Conservation (phyloP, 2,797 vertebrate genomes). For the Sciurus carolinensis region DNA sequence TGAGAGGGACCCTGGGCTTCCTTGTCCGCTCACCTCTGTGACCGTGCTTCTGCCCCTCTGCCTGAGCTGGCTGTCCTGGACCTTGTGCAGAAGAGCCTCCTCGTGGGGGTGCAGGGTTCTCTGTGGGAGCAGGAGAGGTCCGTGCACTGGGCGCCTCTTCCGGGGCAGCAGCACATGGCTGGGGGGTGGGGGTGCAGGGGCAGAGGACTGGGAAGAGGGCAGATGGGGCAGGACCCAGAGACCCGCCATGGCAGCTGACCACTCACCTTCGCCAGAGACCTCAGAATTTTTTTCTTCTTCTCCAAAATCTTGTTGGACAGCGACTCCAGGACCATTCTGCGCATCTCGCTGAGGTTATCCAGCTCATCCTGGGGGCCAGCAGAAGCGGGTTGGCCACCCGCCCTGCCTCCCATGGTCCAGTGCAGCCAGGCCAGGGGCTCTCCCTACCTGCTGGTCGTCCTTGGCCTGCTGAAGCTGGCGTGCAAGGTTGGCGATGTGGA, state of each 20-base stretch:
- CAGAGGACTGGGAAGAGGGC: not conserved
- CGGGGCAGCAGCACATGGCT: not conserved
- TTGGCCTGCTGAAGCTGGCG: constrained; percentile 77
- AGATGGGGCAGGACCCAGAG: not conserved
- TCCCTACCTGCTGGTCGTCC: constrained; percentile 80
- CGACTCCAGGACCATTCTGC: constrained; percentile 24
- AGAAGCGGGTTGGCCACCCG: not conserved
- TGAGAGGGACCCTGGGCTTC: not conserved
- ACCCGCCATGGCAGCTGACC: too few species aligned
- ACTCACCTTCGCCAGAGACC: constrained; percentile 78
- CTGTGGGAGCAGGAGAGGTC: constrained; percentile 52
- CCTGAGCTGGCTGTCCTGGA: not conserved
- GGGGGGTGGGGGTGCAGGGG: not conserved
- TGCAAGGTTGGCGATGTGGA: constrained; percentile 67
- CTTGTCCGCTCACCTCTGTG: constrained; percentile 62
- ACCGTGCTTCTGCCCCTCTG: not conserved
- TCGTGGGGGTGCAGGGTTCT: constrained; percentile 52
- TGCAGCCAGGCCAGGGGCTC: not conserved
- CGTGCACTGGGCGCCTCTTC: not conserved
- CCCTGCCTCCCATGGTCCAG: accelerated
- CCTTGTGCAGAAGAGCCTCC: constrained; percentile 42
- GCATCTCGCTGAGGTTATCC: constrained; percentile 69
- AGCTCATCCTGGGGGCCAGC: constrained; percentile 76
- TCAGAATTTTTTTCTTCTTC: constrained; percentile 60
- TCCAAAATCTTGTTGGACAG: constrained; percentile 43